Evolutionary conservation across 1,140 invertebrate species (phyloP).

Genomic region (Zaprionus gabonicus): DNA sequence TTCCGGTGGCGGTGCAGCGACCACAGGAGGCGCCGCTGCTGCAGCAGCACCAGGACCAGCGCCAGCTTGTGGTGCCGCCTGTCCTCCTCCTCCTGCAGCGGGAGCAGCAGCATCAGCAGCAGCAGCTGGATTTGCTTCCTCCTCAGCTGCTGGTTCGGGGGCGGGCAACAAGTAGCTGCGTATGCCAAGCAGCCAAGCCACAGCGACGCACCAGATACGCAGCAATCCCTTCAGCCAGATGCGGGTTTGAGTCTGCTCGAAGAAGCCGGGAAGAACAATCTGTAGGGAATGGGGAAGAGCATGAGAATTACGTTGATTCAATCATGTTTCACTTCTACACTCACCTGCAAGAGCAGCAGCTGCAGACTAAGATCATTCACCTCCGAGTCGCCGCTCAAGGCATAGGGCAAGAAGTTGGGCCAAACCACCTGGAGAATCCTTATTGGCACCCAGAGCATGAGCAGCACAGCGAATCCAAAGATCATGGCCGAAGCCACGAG

Average conservation of each 20-base stretch:
- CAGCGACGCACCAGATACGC: constrained; percentile 94
- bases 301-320: not conserved
- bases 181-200: constrained; percentile 94
- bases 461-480: constrained; percentile 97
- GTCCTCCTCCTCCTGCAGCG: not conserved
- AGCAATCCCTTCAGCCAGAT: constrained; percentile 96
- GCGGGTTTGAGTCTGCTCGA: constrained; percentile 98
- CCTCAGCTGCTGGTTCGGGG: constrained; percentile 78
- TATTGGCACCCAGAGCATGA: constrained; percentile 98
- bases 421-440: constrained; percentile 92
- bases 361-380: constrained; percentile 97
- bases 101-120: not conserved
- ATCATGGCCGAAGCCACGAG: constrained; percentile 97
- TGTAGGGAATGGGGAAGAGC: constrained; percentile 57
- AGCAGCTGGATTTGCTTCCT: constrained; percentile 38
- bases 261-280: constrained; percentile 96
- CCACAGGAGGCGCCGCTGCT: constrained; percentile 41
- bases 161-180: constrained; percentile 95
- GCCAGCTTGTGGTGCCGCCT: constrained; percentile 66
- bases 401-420: constrained; percentile 97
- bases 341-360: constrained; percentile 94
- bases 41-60: constrained; percentile 33
- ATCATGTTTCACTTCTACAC: not conserved
- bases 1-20: constrained; percentile 69
- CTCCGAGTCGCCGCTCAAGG: constrained; percentile 93